Evolutionary conservation across 2,797 vertebrate species (phyloP).

Genomic region (Geotria australis): DNA sequence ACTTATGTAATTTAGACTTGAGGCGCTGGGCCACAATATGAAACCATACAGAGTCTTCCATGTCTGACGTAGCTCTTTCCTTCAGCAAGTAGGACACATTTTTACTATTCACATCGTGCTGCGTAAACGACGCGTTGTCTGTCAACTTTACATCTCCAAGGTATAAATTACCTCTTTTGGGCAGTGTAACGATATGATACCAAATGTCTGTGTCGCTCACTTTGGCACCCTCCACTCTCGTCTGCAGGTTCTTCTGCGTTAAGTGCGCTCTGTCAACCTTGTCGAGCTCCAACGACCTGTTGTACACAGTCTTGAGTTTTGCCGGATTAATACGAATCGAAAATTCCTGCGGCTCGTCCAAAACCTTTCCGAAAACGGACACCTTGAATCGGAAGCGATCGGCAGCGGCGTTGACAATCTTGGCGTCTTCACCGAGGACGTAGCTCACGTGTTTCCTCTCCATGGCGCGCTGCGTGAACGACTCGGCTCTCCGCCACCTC

Average conservation of each 20-base stretch:
- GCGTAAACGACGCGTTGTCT: constrained; percentile 34
- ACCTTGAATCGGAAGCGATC: constrained; percentile 53
- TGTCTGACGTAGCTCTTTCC: constrained; percentile 17
- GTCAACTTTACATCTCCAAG: constrained; percentile 18
- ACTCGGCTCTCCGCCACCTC: constrained; percentile 27
- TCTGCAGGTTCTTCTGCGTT: constrained; percentile 21
- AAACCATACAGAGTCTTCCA: constrained; percentile 34
- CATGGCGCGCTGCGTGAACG: constrained; percentile 36
- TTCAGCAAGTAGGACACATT: constrained; percentile 33
- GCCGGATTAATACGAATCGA: constrained; percentile 35
- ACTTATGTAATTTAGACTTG: constrained; percentile 25
- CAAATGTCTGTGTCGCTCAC: constrained; percentile 21
- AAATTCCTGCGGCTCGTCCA: constrained; percentile 26
- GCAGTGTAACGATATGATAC: constrained; percentile 30
- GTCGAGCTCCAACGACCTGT: constrained; percentile 22
- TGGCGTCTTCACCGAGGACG: constrained; percentile 22
- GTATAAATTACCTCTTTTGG: constrained; percentile 33
- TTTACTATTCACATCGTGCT: constrained; percentile 22
- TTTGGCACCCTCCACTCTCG: constrained; percentile 11
- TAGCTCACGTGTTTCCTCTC: constrained; percentile 28
- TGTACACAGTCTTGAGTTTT: constrained; percentile 23
- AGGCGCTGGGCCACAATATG: constrained; percentile 31
- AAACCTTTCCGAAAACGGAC: constrained; percentile 16
- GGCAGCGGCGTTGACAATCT: constrained; percentile 23
- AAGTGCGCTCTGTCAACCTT: constrained; percentile 25